Conservation (phyloP, 2,113 vertebrate genomes). For the Lepidothrix coronata region DNA sequence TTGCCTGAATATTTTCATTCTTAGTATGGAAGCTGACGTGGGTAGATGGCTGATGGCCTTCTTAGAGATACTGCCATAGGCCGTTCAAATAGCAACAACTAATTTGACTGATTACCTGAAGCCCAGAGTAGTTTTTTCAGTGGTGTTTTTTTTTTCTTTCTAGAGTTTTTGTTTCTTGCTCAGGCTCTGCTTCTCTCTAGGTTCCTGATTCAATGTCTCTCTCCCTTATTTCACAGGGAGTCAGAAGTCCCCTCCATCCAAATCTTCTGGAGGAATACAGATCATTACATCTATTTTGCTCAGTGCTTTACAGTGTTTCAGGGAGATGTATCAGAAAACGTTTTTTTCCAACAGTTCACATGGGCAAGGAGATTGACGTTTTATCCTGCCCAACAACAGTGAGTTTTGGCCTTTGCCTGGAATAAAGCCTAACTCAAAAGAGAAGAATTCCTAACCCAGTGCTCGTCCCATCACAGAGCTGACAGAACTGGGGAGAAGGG, state of each 20-base stretch:
- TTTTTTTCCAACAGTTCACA: neutral
- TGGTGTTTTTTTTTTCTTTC: neutral
- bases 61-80: neutral
- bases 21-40: neutral
- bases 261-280: neutral
- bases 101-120: neutral
- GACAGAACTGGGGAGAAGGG: neutral
- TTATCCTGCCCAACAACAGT: neutral
- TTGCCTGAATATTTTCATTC: neutral
- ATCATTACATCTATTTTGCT: neutral
- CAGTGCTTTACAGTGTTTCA: neutral
- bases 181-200: neutral
- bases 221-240: neutral
- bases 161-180: neutral
- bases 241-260: neutral
- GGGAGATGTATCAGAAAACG: neutral
- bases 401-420: neutral
- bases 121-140: rapidly evolving
- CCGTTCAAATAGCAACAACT: neutral
- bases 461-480: neutral
- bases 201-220: neutral
- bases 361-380: neutral
- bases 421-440: neutral
- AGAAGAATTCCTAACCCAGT: neutral
- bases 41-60: neutral